Conservation (phyloP, 2,888 invertebrate species). For the Lasiommata megera region DNA sequence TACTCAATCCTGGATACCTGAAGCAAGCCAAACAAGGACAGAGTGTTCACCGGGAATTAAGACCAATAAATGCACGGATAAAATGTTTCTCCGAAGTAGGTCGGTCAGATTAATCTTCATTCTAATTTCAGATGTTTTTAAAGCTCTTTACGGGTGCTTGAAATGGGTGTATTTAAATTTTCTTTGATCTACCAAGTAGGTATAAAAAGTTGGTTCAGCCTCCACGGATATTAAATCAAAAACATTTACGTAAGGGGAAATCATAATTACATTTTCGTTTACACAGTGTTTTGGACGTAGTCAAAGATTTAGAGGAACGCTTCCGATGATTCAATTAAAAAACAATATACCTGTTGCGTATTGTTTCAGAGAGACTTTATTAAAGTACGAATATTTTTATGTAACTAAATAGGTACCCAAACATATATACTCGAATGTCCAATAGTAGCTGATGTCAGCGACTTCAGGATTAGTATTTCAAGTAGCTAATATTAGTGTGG, state of each 20-base stretch:
- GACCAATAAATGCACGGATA: slow-evolving; percentile 16
- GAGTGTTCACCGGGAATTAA: slow-evolving; percentile 10
- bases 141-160: slow-evolving; percentile 17
- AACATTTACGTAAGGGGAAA: slow-evolving; percentile 9
- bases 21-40: slow-evolving; percentile 18
- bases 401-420: background rate
- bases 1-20: slow-evolving; percentile 21
- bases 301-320: background rate
- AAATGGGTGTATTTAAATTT: slow-evolving; percentile 16
- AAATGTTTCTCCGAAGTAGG: slow-evolving; percentile 30
- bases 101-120: slow-evolving; percentile 33
- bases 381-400: background rate
- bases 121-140: slow-evolving; percentile 34
- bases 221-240: slow-evolving; percentile 13
- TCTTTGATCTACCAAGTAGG: slow-evolving; percentile 24
- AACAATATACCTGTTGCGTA: background rate
- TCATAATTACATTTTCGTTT: slow-evolving; percentile 7
- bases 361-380: background rate
- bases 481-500: no score
- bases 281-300: background rate
- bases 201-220: slow-evolving; percentile 3
- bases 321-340: background rate
- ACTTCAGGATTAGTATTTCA: no score
- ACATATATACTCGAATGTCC: no score
- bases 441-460: no score